These are phyloP conservation scores for Rotaria macrura DNA, from an alignment of 2,888 invertebrate genomes.

Conservation along the genomic window DNA sequence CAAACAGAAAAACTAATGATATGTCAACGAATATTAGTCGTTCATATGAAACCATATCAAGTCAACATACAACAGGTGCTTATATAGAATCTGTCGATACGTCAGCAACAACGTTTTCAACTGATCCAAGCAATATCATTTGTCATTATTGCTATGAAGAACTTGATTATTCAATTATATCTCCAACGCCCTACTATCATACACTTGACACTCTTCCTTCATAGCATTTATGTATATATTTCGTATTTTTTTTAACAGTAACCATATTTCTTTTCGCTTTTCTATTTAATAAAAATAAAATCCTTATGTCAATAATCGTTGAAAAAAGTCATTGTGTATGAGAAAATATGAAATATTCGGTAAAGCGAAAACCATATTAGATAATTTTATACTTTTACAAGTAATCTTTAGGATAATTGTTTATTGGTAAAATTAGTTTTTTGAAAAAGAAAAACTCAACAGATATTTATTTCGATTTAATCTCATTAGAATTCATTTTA, in stretches of 20 bases:
- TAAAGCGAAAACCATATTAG: no score
- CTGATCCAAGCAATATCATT: background rate
- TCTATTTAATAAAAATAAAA: no score
- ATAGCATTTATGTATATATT: background rate
- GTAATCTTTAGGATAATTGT: no score
- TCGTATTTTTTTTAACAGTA: background rate
- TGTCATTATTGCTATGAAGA: background rate
- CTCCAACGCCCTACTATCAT: background rate
- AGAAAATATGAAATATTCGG: no score
- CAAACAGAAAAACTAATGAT: background rate
- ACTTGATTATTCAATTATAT: background rate
- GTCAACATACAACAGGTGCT: background rate
- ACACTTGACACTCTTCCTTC: background rate
- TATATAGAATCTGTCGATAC: background rate
- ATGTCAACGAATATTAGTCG: background rate
- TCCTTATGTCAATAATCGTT: no score
- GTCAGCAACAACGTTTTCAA: background rate
- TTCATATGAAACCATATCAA: background rate
- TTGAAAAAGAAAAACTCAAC: no score
- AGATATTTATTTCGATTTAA: no score
- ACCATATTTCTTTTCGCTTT: background rate
- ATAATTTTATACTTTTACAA: no score
- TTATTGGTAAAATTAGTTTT: no score
- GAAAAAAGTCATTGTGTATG: no score
- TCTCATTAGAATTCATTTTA: no score